A percentile compares a stretch with the other conserved stretches of the same genome.
These are phyloP conservation scores for Gobionotothen gibberifrons DNA, from an alignment of 2,797 vertebrate species.

Conservation along the genomic window DNA sequence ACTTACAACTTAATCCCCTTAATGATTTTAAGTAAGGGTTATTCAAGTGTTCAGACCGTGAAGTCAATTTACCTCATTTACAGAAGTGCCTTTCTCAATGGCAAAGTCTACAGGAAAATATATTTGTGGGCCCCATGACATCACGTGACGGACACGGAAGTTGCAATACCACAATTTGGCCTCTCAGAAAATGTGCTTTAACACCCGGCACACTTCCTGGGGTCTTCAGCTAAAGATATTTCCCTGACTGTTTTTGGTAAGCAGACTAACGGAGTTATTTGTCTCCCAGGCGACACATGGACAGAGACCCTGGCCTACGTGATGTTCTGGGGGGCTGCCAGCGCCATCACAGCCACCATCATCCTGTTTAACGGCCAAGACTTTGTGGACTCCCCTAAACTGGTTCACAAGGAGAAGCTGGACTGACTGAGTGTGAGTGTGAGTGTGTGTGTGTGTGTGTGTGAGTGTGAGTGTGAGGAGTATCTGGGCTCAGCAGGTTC, in stretches of 20 bases:
- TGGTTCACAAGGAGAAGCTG: slow-evolving; percentile 99
- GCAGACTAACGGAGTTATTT: not conserved
- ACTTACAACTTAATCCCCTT: too few species aligned
- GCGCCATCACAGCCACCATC: slow-evolving; percentile 91
- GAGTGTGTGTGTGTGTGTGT: slow-evolving; percentile 78
- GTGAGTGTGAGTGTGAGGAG: slow-evolving; percentile 77
- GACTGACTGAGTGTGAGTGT: slow-evolving; percentile 88
- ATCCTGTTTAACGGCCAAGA: slow-evolving; percentile 95
- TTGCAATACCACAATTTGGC: too few species aligned
- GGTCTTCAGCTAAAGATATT: too few species aligned
- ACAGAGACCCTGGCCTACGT: slow-evolving; percentile 95
- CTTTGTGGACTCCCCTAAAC: slow-evolving; percentile 95
- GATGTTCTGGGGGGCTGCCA: slow-evolving; percentile 93
- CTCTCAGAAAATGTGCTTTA: too few species aligned
- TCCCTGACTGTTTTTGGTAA: not conserved
- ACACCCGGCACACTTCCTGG: too few species aligned
- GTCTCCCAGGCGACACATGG: slow-evolving; percentile 92
- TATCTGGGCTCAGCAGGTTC: slow-evolving; percentile 82
- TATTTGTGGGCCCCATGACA: too few species aligned
- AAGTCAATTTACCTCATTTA: too few species aligned
- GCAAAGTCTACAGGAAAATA: too few species aligned
- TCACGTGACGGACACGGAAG: too few species aligned
- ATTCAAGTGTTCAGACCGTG: too few species aligned
- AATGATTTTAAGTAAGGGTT: too few species aligned
- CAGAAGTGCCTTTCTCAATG: too few species aligned